Evolutionary conservation across 2,113 vertebrate species (phyloP), one percentile per base, ranked within the genome.

Genomic region (Erythrocebus patas): DNA sequence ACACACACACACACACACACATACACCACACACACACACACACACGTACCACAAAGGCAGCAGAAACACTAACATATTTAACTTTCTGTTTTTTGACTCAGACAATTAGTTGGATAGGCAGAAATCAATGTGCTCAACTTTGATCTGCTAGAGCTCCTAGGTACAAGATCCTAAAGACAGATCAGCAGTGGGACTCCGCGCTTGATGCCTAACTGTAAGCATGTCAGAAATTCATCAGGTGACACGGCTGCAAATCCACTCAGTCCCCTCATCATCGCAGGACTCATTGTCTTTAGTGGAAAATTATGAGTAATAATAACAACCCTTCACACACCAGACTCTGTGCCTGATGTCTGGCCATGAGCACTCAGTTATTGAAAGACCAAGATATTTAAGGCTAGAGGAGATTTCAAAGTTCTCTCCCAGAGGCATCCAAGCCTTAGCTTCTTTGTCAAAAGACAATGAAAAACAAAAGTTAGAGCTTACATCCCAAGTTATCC

Each of bases 41-140:
- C 8, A 45, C 7, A 48, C 0, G 13, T 3, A 7, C 23, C 11
- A 79, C 32, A 25, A 61, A 78, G 20, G 30, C 5, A 70, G 16
- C 50, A 23, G 9, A 82, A 55, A 93, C 3, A 27, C 11, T 55
- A 61, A 75, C 20, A 40, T 9, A 66, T 48, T 22, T 23, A 57
- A 52, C 40, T 89, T 55, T 93, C 20, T 64, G 45, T 3, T 80
- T 89, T 95, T 50, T 76, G 30, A 92, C 32, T 27, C 83, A 96
- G 57, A 90, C 16, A 40, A 48, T 43, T 45, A 92, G 16, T 66
- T 40, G 22, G 32, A 87, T 43, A 91, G 57, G 43, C 14, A 87
- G 30, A 96, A 95, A 40, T 70, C 52, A 43, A n/a, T n/a, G 89
- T 38, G 48, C 52, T 73, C 68, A 82, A 55, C 8, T 73, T 82